Base-by-base conservation (phyloP, 2,113 vertebrate species). In the Corythornis cristatus region DNA sequence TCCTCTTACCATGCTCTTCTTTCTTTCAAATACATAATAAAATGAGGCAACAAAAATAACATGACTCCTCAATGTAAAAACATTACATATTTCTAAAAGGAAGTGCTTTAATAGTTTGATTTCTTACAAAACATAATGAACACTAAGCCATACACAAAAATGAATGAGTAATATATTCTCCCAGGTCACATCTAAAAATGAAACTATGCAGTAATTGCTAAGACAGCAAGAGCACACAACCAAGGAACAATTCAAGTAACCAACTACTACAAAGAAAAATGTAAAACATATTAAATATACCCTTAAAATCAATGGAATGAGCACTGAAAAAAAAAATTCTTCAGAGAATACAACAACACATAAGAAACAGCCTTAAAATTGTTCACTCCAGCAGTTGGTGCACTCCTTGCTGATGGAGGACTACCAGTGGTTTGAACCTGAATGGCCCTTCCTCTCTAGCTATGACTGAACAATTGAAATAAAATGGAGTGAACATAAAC, bases 401-500 rank as follows among this genome's bases (percentile, higher is more conserved):
- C 53, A 48, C 4, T 40, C 53, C 53, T 68, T 72, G 48, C 65
- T 83, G 58, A 8, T 48, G 65, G n/a, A 13, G 23, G 51, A 83
- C 62, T 86, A 68, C 67, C 35, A 89, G 42, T 25, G 4, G 29
- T 60, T 76, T 43, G 82, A 72, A 83, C 54, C 42, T 76, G 79
- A 61, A 61, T 3, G 10, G 11, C 46, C 64, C 19, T 77, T 25
- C 19, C 74, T 25, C 35, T 83, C 56, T 74, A 93, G 21, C 8
- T 83, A 9, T 43, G 21, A 90, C 58, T 40, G 33, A 95, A 79
- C 50, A 85, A 40, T 65, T 68, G 31, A 48, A 2, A 62, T 61
- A 56, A 94, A 82, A 85, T 71, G 26, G 77, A 82, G 87, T 65
- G 35, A 64, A 88, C 90, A 74, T 56, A 91, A 86, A 46, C 28